phyloP scores from a whole-genome alignment of 2,113 vertebrate genomes.

The Murina feae region DNA sequence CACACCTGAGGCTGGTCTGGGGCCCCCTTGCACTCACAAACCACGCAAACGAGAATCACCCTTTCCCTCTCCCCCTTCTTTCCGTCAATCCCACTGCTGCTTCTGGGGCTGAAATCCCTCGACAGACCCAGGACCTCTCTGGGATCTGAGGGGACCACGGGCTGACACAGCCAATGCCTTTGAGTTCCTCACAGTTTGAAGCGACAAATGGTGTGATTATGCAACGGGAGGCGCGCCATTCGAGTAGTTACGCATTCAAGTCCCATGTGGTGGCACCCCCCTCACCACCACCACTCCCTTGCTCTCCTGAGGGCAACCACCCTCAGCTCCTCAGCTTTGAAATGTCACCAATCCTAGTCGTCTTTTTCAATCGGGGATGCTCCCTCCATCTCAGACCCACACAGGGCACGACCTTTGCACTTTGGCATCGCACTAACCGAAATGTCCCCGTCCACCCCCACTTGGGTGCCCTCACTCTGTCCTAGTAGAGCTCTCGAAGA shows the following conservation, averaged over 20 bases:
- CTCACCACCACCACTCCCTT: neutral
- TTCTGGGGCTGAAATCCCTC: neutral
- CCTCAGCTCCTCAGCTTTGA: neutral
- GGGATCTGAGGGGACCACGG: neutral
- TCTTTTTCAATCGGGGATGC: no score
- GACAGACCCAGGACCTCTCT: rapidly evolving
- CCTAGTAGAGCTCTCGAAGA: neutral
- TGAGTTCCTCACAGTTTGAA: no score
- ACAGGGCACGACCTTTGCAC: rapidly evolving
- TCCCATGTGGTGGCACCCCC: neutral
- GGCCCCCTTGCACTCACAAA: neutral
- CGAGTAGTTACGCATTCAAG: neutral
- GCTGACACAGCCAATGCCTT: rapidly evolving
- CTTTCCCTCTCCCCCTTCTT: neutral
- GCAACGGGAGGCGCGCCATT: rapidly evolving
- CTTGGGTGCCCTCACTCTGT: neutral
- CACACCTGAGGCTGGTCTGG: rapidly evolving
- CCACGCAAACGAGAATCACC: rapidly evolving
- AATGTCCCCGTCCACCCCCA: rapidly evolving
- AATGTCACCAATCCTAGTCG: neutral
- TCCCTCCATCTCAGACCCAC: neutral
- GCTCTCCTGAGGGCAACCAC: rapidly evolving
- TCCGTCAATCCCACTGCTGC: rapidly evolving
- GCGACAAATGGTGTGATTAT: rapidly evolving
- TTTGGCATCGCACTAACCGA: neutral